Evolutionary conservation across 2,888 invertebrate species (phyloP).

Genomic region (Imbricaverruca yamaguchii): DNA sequence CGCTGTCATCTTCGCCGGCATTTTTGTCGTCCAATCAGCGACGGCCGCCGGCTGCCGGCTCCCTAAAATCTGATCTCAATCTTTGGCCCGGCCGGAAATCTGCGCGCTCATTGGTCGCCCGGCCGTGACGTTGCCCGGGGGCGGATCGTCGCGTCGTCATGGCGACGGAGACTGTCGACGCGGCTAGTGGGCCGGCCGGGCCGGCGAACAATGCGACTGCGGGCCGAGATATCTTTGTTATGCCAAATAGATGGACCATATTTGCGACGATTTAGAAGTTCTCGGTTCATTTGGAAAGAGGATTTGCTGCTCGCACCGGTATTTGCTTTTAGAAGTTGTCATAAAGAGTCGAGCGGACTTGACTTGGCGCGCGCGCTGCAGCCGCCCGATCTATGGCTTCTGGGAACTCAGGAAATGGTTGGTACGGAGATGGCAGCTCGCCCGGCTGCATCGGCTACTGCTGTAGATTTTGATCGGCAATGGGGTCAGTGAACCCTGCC

Average conservation of each 20-base stretch:
- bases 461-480: too few species aligned
- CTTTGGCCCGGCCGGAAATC: conserved; percentile 25
- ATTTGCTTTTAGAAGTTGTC: conserved; percentile 17
- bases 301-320: background rate
- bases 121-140: conserved; percentile 29
- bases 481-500: too few species aligned
- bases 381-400: too few species aligned
- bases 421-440: too few species aligned
- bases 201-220: background rate
- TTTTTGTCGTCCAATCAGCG: conserved; percentile 32
- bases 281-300: background rate
- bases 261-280: conserved; percentile 17
- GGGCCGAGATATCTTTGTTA: background rate
- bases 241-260: conserved; percentile 4
- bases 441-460: too few species aligned
- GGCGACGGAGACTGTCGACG: conserved; percentile 30
- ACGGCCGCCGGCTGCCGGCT: background rate
- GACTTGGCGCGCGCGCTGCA: background rate
- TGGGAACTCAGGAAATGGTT: too few species aligned
- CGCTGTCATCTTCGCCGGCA: conserved; percentile 33
- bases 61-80: conserved; percentile 19
- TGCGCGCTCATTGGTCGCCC: conserved; percentile 25
- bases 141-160: conserved; percentile 31
- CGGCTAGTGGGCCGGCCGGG: conserved; percentile 17
- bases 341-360: background rate